These are phyloP conservation scores for Oryzias dopingdopingensis DNA, from an alignment of 2,797 vertebrate genomes.

Conservation along the genomic window DNA sequence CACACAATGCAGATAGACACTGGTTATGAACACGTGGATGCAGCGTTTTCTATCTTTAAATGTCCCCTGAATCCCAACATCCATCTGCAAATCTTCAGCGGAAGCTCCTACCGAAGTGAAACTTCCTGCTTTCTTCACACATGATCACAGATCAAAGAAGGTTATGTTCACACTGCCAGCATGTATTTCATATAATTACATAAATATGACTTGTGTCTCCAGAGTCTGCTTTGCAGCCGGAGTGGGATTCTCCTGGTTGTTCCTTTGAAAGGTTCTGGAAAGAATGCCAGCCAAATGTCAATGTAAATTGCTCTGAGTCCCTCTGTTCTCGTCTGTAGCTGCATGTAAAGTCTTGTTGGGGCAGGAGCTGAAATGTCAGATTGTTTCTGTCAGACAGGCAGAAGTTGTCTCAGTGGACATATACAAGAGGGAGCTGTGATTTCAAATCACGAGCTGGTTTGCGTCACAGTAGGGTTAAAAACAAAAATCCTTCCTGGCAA, in stretches of 20 bases:
- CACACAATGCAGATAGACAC: no score
- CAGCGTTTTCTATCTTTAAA: no score
- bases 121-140: no score
- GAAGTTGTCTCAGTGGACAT: not conserved
- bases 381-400: not conserved
- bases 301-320: conserved; percentile 5
- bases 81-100: no score
- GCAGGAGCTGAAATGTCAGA: not conserved
- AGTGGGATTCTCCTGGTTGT: not conserved
- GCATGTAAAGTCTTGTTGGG: conserved; percentile 1
- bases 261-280: not conserved
- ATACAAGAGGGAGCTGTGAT: not conserved
- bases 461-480: no score
- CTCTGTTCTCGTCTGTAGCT: conserved; percentile 2
- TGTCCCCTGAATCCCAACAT: no score
- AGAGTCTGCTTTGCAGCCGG: not conserved
- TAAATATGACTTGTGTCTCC: not conserved
- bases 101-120: no score
- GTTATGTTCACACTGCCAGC: no score
- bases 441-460: no score
- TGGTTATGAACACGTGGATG: no score
- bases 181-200: not conserved
- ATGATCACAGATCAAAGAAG: no score
- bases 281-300: conserved; percentile 23
- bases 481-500: no score